These are phyloP conservation scores for Antechinus stuartii DNA, from an alignment of 2,113 vertebrate genomes.

Conservation along the genomic window DNA sequence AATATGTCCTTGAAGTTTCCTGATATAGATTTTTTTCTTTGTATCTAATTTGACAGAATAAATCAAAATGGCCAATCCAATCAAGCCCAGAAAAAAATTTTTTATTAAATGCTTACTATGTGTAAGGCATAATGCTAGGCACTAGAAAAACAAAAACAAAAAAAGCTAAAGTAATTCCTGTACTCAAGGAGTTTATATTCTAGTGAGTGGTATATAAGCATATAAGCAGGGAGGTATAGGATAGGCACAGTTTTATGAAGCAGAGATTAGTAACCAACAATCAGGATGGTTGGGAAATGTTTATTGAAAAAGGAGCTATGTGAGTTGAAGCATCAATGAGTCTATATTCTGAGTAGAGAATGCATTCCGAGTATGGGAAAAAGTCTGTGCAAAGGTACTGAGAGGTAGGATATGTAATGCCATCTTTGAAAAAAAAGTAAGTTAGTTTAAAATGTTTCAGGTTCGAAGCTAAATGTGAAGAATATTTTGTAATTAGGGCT, in stretches of 20 bases:
- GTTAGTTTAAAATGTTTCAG: neutral
- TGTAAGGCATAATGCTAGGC: neutral
- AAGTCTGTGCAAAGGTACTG: neutral
- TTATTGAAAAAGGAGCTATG: neutral
- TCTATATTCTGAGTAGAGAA: neutral
- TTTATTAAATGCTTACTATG: neutral
- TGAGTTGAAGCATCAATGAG: neutral
- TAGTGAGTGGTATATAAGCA: neutral
- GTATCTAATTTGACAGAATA: neutral
- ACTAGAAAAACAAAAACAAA: neutral
- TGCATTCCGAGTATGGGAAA: neutral
- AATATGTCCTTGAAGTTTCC: conserved; percentile 52
- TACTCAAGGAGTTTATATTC: neutral
- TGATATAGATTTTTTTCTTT: neutral
- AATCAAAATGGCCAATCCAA: neutral
- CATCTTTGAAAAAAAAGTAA: neutral
- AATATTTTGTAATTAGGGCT: neutral
- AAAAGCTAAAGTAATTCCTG: neutral
- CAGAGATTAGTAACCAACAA: neutral
- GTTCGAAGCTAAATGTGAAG: neutral
- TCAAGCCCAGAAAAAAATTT: neutral
- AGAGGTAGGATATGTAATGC: neutral
- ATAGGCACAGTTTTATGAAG: neutral
- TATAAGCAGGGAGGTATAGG: neutral
- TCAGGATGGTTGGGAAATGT: neutral